Percentiles rank a stretch among this genome's conserved stretches.
These are phyloP conservation scores for Trichogramma dendrolimi DNA, from an alignment of 2,888 invertebrate species.

Conservation along the genomic window DNA sequence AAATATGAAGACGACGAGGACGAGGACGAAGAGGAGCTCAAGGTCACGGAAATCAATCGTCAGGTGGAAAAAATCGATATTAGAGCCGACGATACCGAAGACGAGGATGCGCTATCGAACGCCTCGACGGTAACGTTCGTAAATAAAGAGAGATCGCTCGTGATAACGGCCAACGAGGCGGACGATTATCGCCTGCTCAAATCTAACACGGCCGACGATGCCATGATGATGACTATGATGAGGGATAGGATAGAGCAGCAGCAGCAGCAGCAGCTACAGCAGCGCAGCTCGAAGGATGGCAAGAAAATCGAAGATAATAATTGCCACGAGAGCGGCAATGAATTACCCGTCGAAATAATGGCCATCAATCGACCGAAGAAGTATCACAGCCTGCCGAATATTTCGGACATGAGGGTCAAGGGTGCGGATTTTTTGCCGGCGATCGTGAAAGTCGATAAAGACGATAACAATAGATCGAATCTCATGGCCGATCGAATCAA, in stretches of 20 bases:
- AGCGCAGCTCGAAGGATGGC: background rate
- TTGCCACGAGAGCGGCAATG: background rate
- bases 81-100: background rate
- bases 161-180: background rate
- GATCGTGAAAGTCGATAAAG: background rate
- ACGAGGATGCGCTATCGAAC: background rate
- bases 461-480: background rate
- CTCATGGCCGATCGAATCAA: background rate
- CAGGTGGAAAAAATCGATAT: too few relatives aligned
- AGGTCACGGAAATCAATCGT: too few relatives aligned
- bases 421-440: too few relatives aligned
- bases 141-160: slow-evolving; percentile 5
- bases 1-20: background rate
- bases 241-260: too few relatives aligned
- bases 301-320: background rate
- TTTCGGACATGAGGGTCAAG: background rate
- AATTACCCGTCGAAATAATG: background rate
- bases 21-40: background rate
- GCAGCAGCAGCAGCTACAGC: too few relatives aligned
- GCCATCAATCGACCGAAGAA: slow-evolving; percentile 4
- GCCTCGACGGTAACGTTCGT: slow-evolving; percentile 18
- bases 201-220: background rate
- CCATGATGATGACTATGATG: background rate
- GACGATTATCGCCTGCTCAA: too few relatives aligned
- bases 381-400: slow-evolving; percentile 19